A percentile compares a stretch with the other conserved stretches of the same genome.
phyloP scores from a whole-genome alignment of 2,797 vertebrate genomes.

The Cottoperca gobio region DNA sequence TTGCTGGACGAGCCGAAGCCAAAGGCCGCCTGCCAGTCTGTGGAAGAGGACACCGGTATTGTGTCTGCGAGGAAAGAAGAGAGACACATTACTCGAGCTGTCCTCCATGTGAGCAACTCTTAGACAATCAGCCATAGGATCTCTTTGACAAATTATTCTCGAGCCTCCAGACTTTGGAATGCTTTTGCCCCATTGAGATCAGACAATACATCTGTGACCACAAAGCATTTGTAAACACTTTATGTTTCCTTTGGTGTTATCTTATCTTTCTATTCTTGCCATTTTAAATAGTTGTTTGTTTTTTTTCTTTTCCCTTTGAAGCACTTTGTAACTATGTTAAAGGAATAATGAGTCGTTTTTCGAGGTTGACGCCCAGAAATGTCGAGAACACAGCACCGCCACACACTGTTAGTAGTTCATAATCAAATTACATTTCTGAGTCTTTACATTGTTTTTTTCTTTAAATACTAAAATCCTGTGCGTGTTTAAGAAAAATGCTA shows the following conservation, averaged over 20 bases:
- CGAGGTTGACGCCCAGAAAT: too few species aligned
- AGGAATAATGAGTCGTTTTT: not conserved
- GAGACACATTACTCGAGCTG: constrained; percentile 2
- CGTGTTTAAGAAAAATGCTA: too few species aligned
- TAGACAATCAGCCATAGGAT: not conserved
- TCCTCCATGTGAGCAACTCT: not conserved
- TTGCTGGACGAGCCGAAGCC: constrained; percentile 96
- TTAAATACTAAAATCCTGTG: too few species aligned
- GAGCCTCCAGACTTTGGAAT: too few species aligned
- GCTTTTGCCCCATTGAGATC: too few species aligned
- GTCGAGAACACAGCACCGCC: too few species aligned
- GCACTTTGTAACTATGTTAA: not conserved
- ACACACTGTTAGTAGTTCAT: too few species aligned
- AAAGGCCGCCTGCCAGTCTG: constrained; percentile 99
- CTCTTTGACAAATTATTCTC: not conserved
- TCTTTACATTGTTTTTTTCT: too few species aligned
- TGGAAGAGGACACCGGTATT: constrained; percentile 98
- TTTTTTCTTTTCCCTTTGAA: not conserved
- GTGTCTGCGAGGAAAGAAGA: constrained; percentile 86
- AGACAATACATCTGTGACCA: too few species aligned
- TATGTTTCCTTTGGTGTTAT: not conserved
- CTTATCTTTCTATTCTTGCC: not conserved
- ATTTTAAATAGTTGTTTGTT: not conserved
- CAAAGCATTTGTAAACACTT: too few species aligned
- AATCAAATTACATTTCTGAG: too few species aligned